Conservation (phyloP, 1,140 invertebrate species). For the Coenobita brevimanus region DNA sequence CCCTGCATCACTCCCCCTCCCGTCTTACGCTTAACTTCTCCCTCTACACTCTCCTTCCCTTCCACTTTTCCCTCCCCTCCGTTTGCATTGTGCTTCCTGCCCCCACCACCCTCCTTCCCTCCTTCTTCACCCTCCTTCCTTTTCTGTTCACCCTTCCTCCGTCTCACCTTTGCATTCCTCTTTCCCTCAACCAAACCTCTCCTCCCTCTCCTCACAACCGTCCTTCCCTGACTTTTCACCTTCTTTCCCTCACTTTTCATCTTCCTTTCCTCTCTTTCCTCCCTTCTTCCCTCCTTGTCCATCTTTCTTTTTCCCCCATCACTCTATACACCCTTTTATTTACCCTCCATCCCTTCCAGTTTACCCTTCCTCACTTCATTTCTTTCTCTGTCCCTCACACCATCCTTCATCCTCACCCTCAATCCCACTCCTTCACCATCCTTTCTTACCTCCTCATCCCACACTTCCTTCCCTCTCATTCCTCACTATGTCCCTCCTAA, state of each 20-base stretch:
- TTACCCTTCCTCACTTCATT: neutral
- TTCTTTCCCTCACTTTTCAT: neutral
- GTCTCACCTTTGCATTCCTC: no score
- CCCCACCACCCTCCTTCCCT: neutral
- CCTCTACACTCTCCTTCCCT: no score
- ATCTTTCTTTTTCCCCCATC: neutral
- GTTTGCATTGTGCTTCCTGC: neutral
- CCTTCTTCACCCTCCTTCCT: neutral
- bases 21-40: no score
- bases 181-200: neutral
- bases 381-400: conserved; percentile 18
- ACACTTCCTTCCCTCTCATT: neutral
- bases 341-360: neutral
- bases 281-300: neutral
- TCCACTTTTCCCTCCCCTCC: neutral
- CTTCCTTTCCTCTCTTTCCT: neutral
- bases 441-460: neutral
- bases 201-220: neutral
- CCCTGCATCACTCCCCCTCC: no score
- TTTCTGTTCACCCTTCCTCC: neutral
- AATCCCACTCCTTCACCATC: neutral
- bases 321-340: neutral
- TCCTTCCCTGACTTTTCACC: neutral
- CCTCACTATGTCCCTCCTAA: neutral
- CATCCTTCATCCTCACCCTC: conserved; percentile 10